Evolutionary conservation across 2,113 vertebrate genomes (phyloP).

Genomic region (Nycticryphes semicollaris): DNA sequence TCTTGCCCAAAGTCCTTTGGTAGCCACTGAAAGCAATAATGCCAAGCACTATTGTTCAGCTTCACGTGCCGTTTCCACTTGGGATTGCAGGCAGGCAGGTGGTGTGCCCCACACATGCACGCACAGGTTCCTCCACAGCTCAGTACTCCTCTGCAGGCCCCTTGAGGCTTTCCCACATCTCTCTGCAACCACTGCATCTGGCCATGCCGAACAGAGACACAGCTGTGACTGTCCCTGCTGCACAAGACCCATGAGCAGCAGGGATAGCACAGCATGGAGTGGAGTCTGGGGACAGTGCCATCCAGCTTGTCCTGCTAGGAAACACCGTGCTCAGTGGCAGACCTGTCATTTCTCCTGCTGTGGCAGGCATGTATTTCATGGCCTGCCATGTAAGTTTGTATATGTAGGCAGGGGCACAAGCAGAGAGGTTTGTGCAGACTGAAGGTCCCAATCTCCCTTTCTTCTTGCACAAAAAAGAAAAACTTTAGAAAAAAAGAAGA

Average conservation of each 20-base stretch:
- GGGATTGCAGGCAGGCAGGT: neutral
- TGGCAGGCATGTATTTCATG: neutral
- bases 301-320: neutral
- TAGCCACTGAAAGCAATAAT: neutral
- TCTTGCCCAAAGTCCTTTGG: neutral
- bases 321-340: neutral
- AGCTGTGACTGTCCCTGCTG: neutral
- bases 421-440: neutral
- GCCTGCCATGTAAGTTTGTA: neutral
- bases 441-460: neutral
- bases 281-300: neutral
- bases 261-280: neutral
- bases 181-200: too few relatives aligned
- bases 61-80: neutral
- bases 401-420: neutral
- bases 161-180: neutral
- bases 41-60: neutral
- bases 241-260: neutral
- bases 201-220: neutral
- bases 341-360: neutral
- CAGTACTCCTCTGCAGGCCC: neutral
- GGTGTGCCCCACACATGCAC: neutral
- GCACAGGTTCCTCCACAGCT: neutral
- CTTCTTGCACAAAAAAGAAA: neutral
- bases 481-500: fast-evolving